Conservation (phyloP, 2,113 vertebrate genomes). For the Sapayoa aenigma region DNA sequence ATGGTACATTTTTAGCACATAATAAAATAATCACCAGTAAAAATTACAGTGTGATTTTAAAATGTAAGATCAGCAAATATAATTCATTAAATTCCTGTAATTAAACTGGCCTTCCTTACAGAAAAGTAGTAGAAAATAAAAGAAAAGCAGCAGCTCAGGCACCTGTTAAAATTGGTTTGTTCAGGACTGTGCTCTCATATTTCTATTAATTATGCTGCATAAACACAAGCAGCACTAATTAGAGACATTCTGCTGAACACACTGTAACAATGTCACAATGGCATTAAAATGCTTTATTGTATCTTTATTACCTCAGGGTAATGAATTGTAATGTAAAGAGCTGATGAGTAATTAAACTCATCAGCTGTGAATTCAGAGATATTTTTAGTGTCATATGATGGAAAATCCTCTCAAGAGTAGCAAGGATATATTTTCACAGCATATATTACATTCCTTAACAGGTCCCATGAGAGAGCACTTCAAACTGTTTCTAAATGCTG, state of each 20-base stretch:
- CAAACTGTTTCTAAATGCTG: background rate
- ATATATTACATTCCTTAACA: conserved; percentile 8
- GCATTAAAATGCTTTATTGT: conserved; percentile 51
- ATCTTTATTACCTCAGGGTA: conserved; percentile 57
- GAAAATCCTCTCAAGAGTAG: conserved; percentile 35
- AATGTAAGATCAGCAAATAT: background rate
- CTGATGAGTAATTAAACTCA: conserved; percentile 64
- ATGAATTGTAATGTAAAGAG: conserved; percentile 60
- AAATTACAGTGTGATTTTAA: background rate
- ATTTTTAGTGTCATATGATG: conserved; percentile 45
- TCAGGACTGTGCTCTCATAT: background rate
- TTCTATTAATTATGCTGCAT: conserved; percentile 33
- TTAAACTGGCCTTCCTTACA: background rate
- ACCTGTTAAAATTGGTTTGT: background rate
- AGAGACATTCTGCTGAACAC: conserved; percentile 13
- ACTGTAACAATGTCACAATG: conserved; percentile 21
- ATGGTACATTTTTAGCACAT: background rate
- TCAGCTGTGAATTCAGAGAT: conserved; percentile 31
- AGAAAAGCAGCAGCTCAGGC: background rate
- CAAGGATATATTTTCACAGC: conserved; percentile 9
- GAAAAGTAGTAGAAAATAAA: background rate
- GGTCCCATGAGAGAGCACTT: conserved; percentile 1
- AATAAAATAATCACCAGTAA: background rate
- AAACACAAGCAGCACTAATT: conserved; percentile 46
- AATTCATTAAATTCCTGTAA: background rate